phyloP scores from a whole-genome alignment of 2,888 invertebrate species.

The Spatulosminthurus flaviceps region DNA sequence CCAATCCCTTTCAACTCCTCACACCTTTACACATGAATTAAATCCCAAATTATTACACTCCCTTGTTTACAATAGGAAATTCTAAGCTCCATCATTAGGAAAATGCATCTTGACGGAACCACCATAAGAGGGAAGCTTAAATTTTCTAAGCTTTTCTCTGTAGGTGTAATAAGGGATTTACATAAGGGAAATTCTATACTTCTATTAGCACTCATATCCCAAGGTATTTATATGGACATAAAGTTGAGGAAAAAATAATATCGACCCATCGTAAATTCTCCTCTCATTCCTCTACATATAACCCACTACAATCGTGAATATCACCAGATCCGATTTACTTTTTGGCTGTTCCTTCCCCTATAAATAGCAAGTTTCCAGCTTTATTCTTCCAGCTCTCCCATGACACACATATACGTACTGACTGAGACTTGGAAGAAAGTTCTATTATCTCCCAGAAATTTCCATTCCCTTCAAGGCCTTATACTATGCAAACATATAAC shows the following conservation, averaged over 20 bases:
- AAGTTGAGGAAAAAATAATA: constrained; percentile 43
- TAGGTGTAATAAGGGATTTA: background rate
- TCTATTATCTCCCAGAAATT: too few relatives aligned
- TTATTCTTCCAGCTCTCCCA: too few relatives aligned
- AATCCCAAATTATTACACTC: background rate
- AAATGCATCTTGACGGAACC: too few relatives aligned
- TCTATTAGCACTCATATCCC: background rate
- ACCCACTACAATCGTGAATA: constrained; percentile 37
- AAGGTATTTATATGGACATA: background rate
- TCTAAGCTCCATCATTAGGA: too few relatives aligned
- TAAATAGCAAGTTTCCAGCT: background rate
- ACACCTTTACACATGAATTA: too few relatives aligned
- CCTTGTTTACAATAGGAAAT: background rate
- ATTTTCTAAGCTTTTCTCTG: background rate
- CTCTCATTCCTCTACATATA: constrained; percentile 11
- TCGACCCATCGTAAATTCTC: constrained; percentile 48
- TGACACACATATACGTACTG: too few relatives aligned
- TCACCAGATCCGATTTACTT: constrained; percentile 45
- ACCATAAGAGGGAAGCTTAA: constrained; percentile 36
- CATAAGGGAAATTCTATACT: too few relatives aligned
- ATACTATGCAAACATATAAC: too few relatives aligned
- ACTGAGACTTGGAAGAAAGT: too few relatives aligned
- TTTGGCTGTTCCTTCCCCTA: constrained; percentile 39
- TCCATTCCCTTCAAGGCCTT: too few relatives aligned
- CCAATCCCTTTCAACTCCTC: too few relatives aligned